Percentiles rank a stretch among this genome's conserved stretches.
These are phyloP conservation scores for Pseudorhombus dupliciocellatus DNA, from an alignment of 2,113 vertebrate species.

Conservation along the genomic window DNA sequence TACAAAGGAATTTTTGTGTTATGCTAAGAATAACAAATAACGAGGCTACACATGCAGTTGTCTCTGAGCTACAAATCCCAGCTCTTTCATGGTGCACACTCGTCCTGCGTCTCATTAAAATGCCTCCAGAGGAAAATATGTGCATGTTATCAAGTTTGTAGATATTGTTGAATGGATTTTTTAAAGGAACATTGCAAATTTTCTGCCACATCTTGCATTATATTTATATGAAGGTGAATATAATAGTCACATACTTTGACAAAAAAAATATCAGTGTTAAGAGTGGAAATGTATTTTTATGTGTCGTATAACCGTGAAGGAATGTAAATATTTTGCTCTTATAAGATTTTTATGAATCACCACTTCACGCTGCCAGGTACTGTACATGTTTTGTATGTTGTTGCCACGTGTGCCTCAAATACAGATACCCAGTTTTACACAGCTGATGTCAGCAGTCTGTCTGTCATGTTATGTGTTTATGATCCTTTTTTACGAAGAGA, in stretches of 20 bases:
- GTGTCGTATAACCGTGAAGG: slow-evolving; percentile 48
- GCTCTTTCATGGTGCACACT: slow-evolving; percentile 14
- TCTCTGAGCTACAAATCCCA: slow-evolving; percentile 13
- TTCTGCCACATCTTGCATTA: slow-evolving; percentile 3
- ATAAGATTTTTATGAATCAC: slow-evolving; percentile 53
- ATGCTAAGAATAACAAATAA: slow-evolving; percentile 33
- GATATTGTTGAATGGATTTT: slow-evolving; percentile 54
- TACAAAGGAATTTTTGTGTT: slow-evolving; percentile 25
- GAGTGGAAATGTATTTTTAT: slow-evolving; percentile 46
- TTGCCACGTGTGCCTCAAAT: slow-evolving; percentile 65
- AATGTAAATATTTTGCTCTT: slow-evolving; percentile 67
- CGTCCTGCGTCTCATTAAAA: slow-evolving; percentile 22
- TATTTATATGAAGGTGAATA: slow-evolving; percentile 14
- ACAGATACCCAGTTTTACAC: slow-evolving; percentile 64
- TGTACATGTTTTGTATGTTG: slow-evolving; percentile 65
- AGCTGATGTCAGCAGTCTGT: slow-evolving; percentile 15
- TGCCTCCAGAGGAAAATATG: slow-evolving; percentile 6
- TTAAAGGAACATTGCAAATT: slow-evolving; percentile 38
- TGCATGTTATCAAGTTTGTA: slow-evolving; percentile 44
- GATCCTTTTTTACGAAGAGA: slow-evolving; percentile 23
- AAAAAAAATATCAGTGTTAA: background rate
- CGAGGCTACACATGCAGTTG: slow-evolving; percentile 17
- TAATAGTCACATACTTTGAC: background rate
- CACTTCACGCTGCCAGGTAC: slow-evolving; percentile 64
- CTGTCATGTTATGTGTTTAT: slow-evolving; percentile 22